These are phyloP conservation scores for Mamestra brassicae DNA, from an alignment of 2,888 invertebrate genomes.

Conservation along the genomic window DNA sequence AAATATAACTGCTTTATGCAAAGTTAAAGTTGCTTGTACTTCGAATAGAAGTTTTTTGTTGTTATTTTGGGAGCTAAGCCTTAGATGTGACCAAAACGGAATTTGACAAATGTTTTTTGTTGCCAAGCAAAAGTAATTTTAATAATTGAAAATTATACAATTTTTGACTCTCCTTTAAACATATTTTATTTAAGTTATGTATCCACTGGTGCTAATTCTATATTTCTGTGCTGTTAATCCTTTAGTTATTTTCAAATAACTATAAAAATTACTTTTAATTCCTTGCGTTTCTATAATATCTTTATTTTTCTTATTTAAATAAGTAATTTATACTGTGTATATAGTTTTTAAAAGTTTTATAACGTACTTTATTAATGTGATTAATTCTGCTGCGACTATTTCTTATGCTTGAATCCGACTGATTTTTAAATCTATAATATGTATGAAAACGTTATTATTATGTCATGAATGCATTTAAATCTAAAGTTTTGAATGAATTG, in stretches of 20 bases:
- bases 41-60: not conserved
- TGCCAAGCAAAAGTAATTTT: slow-evolving; percentile 1
- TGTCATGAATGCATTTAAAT: slow-evolving; percentile 25
- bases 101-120: not conserved
- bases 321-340: slow-evolving; percentile 4
- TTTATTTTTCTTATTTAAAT: slow-evolving; percentile 2
- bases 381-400: not conserved
- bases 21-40: not conserved
- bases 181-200: not conserved
- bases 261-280: not conserved
- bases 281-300: not conserved
- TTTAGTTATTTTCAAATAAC: slow-evolving; percentile 8
- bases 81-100: not conserved
- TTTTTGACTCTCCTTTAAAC: not conserved
- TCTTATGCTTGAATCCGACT: slow-evolving; percentile 37
- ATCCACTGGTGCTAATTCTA: slow-evolving; percentile 37
- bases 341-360: not conserved
- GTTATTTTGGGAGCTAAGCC: not conserved
- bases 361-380: slow-evolving; percentile 2
- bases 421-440: slow-evolving; percentile 22
- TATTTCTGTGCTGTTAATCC: not conserved
- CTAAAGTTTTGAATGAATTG: not conserved
- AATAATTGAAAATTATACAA: not conserved
- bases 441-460: not conserved
- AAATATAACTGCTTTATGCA: not conserved